Conservation (phyloP, 2,113 vertebrate species). For the Oxyura jamaicensis region DNA sequence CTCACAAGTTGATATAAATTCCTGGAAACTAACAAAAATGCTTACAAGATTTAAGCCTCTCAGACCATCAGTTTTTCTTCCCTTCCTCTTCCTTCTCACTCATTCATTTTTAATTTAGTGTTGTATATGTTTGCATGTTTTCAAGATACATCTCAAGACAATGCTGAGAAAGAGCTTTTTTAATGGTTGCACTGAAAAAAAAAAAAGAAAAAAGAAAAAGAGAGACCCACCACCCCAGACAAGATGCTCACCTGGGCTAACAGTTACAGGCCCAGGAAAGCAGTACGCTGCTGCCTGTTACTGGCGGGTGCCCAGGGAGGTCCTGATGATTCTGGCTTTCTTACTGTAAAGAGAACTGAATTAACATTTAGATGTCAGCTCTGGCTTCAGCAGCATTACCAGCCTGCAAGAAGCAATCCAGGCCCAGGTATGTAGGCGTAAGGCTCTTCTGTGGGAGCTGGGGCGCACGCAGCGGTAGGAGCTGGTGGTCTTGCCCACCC, state of each 20-base stretch:
- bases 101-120: neutral
- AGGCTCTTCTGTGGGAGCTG: neutral
- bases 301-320: neutral
- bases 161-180: neutral
- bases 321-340: neutral
- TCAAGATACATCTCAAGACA: neutral
- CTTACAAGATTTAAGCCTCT: neutral
- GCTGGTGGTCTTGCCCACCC: neutral
- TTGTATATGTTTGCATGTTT: neutral
- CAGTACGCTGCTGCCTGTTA: neutral
- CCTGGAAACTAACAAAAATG: neutral
- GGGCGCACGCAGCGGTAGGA: neutral
- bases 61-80: neutral
- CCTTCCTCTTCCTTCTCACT: neutral
- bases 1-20: neutral
- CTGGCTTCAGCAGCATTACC: neutral
- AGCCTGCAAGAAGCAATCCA: neutral
- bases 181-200: neutral
- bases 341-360: neutral
- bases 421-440: accelerated
- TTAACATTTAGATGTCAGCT: neutral
- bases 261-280: neutral
- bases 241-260: neutral
- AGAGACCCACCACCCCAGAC: neutral
- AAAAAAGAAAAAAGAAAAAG: neutral